Base-by-base conservation (phyloP, 2,797 vertebrate genomes). In the Limosa lapponica region DNA sequence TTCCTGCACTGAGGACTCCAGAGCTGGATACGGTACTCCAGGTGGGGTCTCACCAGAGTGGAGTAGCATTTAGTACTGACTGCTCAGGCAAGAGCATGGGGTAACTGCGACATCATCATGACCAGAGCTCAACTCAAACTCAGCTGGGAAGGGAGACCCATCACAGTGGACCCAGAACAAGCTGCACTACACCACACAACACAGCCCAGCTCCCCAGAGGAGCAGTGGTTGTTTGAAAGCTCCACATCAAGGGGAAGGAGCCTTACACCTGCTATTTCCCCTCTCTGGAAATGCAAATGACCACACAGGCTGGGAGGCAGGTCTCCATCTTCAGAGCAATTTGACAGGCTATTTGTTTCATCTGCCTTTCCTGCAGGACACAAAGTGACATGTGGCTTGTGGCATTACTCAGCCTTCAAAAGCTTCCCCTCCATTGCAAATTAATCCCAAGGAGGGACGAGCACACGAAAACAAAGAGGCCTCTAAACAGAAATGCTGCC, bases 401-500 rank as follows among this genome's bases (percentile, higher is more conserved):
- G 77, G 92, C 54, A 14, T 37, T 11, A 17, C 37, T 2, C 65
- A 92, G 52, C 74, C 70, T 78, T 87, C 86, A 92, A 89, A 95
- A 80, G 52, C 78, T 75, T 87, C 70, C 72, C 74, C 15, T 4
- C 10, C 37, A 2, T 3, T 62, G 75, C 71, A 52, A 90, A 86
- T 84, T 71, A 24, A 82, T 73, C 66, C 79, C 34, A 3, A 39
- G 52, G 71, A 67, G 71, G 48, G 43, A 90, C 89, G 83, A 67
- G 23, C 59, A 48, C 88, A 82, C 49, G 55, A 74, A 90, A 80
- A 71, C 94, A 96, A 92, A 82, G 83, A 88, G 69, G 30, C 37
- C 46, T 94, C 41, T 32, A 28, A 86, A 69, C 74, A 93, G 89
- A 93, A 92, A 59, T 7, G 75, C 66, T 90, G 93, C 92, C 96